Percentiles rank a stretch among this genome's conserved stretches.
Conservation (phyloP, 2,113 vertebrate species). For the Mormoops blainvillei region DNA sequence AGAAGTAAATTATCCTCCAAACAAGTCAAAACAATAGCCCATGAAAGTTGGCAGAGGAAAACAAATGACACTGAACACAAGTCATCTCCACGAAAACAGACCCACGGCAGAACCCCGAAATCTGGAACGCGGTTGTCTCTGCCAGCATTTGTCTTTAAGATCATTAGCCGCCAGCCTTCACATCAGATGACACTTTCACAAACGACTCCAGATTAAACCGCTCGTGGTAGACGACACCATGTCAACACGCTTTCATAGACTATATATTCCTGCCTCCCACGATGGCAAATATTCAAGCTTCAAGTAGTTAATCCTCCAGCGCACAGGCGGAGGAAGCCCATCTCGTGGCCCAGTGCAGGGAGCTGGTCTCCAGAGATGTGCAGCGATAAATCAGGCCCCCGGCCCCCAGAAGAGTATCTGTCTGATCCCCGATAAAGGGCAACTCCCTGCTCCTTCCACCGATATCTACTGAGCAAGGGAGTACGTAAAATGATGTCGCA, state of each 20-base stretch:
- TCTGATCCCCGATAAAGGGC: neutral
- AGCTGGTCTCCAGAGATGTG: neutral
- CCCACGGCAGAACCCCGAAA: neutral
- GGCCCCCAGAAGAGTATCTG: neutral
- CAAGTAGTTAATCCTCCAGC: neutral
- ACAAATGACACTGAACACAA: neutral
- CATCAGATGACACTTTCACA: neutral
- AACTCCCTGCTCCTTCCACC: neutral
- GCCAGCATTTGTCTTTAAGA: neutral
- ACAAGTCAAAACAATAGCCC: constrained; percentile 28
- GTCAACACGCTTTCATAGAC: neutral
- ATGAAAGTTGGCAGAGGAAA: fast-evolving
- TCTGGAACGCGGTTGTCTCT: neutral
- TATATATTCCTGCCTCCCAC: neutral
- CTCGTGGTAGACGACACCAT: neutral
- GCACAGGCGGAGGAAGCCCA: neutral
- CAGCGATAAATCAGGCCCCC: neutral
- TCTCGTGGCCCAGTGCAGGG: neutral
- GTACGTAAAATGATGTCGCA: too few species aligned
- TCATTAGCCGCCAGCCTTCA: neutral
- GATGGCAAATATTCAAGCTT: neutral
- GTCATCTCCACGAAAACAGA: neutral
- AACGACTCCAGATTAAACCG: constrained; percentile 21
- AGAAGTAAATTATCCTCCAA: constrained; percentile 4
- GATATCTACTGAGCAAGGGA: neutral